These are phyloP conservation scores for Lomographa bimaculata DNA, from an alignment of 2,888 invertebrate genomes.

Conservation along the genomic window DNA sequence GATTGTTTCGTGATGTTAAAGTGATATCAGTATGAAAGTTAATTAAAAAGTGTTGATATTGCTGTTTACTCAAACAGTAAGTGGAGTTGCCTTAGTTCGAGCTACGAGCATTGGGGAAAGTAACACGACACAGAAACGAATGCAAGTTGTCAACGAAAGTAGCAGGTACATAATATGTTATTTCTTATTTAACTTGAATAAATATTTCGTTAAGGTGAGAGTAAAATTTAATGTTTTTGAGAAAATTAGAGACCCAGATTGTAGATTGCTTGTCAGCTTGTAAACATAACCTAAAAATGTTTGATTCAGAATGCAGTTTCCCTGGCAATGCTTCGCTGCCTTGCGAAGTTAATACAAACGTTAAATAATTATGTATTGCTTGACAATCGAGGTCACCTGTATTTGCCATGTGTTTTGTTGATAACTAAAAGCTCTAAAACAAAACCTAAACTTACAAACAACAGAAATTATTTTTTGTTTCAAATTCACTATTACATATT, in stretches of 20 bases:
- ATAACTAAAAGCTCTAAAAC: too few relatives aligned
- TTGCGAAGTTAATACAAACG: not conserved
- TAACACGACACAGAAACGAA: constrained; percentile 58
- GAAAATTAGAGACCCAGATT: too few relatives aligned
- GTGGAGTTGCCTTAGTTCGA: constrained; percentile 41
- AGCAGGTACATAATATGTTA: constrained; percentile 39
- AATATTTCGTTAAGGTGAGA: too few relatives aligned
- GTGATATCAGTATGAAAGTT: constrained; percentile 49
- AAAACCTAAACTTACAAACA: too few relatives aligned
- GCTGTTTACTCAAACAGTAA: constrained; percentile 48
- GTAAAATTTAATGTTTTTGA: too few relatives aligned
- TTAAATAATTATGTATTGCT: too few relatives aligned
- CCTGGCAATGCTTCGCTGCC: constrained; percentile 15
- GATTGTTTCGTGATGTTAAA: constrained; percentile 49
- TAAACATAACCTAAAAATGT: constrained; percentile 78
- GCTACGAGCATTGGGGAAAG: constrained; percentile 46
- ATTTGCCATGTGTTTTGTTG: not conserved
- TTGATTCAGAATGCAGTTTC: constrained; percentile 21
- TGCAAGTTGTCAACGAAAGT: constrained; percentile 61
- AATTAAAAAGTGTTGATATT: constrained; percentile 41
- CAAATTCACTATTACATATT: too few relatives aligned
- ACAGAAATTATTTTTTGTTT: too few relatives aligned
- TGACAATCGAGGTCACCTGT: not conserved
- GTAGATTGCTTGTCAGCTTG: constrained; percentile 59
- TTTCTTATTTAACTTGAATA: too few relatives aligned